Base-by-base conservation (phyloP, 1,140 invertebrate genomes). In the Drosophila kurseongensis region DNA sequence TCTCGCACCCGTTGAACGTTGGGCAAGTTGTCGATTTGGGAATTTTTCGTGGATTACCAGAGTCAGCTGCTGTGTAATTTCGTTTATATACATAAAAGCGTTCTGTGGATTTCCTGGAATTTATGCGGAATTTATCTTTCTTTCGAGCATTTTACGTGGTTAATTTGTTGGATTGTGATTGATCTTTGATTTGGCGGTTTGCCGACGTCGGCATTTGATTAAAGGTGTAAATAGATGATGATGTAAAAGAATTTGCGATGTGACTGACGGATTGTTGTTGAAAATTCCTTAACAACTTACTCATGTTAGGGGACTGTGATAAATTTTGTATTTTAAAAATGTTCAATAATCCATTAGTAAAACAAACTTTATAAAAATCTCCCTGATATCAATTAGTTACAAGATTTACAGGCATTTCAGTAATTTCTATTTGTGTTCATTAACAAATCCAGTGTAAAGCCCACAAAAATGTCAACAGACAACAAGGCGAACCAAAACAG, bases 101-200 rank as follows among this genome's bases (percentile, higher is more conserved):
- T 63, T 54, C 82, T 74, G 79, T 88, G 71, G 63, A 83, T 89
- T 88, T 88, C 84, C 84, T 80, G 83, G 84, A 88, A 88, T 88
- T 89, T 83, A 88, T 77, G 67, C 67, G 75, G 84, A 88, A 83
- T 89, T 62, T 77, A 59, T 68, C 50, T 61, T 40, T 44, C 36
- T 38, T 41, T 56, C 38, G 36, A 27, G 51, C 29, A 14, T 35
- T 52, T 56, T 48, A 38, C 10, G 16, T 27, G 57, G 10, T 55
- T 60, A 29, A 48, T 50, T 63, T 67, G 54, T 82, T 56, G 35
- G 61, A 58, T 76, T 84, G 82, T 86, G 82, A 86, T 86, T 88
- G 78, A 88, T 85, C 83, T 88, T 82, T 82, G 74, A 75, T 66
- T 81, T 68, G 73, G 72, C 61, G 67, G 57, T 80, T 66, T 76